These are phyloP conservation scores for Neodontobutis hainanensis DNA, from an alignment of 2,113 vertebrate genomes.

Conservation along the genomic window DNA sequence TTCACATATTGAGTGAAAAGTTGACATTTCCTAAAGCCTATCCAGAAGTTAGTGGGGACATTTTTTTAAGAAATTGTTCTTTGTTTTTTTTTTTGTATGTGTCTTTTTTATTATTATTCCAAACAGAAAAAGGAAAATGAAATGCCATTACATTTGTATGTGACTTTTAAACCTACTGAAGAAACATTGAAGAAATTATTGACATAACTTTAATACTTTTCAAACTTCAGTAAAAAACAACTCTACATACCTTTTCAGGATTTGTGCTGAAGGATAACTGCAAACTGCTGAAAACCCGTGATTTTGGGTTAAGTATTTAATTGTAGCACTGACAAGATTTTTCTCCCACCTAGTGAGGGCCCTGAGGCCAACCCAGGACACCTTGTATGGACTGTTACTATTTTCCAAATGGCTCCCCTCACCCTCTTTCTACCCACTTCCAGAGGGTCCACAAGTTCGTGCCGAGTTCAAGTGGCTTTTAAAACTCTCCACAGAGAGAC, in stretches of 20 bases:
- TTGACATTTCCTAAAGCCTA: not conserved
- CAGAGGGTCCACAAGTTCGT: not conserved
- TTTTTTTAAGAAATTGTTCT: no score
- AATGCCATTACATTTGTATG: conserved; percentile 7
- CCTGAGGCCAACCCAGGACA: no score
- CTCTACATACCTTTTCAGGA: not conserved
- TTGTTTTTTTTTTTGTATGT: not conserved
- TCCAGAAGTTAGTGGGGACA: not conserved
- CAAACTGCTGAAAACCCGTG: not conserved
- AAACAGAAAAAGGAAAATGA: not conserved
- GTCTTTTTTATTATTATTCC: not conserved
- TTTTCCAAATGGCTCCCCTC: not conserved
- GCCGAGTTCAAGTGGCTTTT: not conserved
- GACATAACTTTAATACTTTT: not conserved
- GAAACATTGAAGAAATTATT: conserved; percentile 5
- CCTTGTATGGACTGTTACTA: no score
- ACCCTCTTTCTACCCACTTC: not conserved
- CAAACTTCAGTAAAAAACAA: not conserved
- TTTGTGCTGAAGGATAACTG: no score
- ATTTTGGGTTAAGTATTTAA: not conserved
- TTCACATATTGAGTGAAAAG: not conserved
- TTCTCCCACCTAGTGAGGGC: no score
- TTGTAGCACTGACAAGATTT: no score
- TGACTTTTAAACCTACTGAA: not conserved
- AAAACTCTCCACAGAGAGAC: not conserved